Evolutionary conservation across 2,797 vertebrate species (phyloP).

Genomic region (Ispidina picta): DNA sequence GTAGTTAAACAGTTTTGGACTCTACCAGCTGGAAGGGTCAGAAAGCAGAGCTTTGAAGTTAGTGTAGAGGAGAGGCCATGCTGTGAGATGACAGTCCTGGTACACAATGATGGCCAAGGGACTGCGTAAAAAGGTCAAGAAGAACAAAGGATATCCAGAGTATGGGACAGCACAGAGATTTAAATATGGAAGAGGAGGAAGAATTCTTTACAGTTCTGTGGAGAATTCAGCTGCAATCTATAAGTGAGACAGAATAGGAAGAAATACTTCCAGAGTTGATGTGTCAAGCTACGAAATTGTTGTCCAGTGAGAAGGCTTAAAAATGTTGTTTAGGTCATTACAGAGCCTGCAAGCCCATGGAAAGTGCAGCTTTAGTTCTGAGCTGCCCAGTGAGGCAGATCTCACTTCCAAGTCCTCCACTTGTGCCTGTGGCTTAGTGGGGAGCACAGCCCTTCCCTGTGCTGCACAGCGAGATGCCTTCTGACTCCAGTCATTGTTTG

Average conservation of each 20-base stretch:
- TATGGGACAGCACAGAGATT: background rate
- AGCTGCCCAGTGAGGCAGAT: background rate
- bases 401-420: background rate
- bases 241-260: background rate
- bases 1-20: background rate
- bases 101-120: background rate
- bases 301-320: background rate
- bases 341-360: background rate
- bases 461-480: background rate
- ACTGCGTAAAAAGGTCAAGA: rapidly evolving
- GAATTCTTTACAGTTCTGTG: background rate
- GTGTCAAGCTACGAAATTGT: background rate
- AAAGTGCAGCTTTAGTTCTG: background rate
- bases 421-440: background rate
- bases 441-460: background rate
- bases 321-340: background rate
- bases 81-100: background rate
- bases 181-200: background rate
- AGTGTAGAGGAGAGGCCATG: background rate
- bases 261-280: background rate
- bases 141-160: background rate
- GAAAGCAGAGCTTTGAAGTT: background rate
- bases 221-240: background rate
- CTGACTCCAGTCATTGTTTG: background rate
- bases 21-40: background rate